phyloP scores from a whole-genome alignment of 2,797 vertebrate species.

The Gallinago nigripennis region DNA sequence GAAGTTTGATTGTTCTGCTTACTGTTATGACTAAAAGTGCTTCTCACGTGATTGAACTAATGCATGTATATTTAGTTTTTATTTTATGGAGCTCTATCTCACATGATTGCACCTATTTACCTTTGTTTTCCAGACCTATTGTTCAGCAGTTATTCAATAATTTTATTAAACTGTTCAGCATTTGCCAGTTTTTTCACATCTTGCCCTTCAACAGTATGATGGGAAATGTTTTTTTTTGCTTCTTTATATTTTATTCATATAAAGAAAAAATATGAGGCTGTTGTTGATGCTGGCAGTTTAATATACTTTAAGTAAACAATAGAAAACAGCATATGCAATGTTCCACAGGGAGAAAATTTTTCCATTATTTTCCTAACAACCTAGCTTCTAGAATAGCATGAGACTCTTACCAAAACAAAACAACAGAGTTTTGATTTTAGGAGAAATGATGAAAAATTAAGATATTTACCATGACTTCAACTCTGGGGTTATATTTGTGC shows the following conservation, averaged over 20 bases:
- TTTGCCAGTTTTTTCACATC: background rate
- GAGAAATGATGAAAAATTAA: background rate
- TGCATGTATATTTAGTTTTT: background rate
- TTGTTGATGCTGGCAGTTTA: background rate
- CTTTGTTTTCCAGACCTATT: conserved; percentile 3
- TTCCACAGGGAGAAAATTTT: background rate
- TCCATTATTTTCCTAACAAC: background rate
- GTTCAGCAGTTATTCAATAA: background rate
- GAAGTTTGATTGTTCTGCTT: conserved; percentile 18
- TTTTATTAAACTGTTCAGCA: background rate
- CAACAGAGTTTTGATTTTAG: background rate
- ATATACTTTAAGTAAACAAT: background rate
- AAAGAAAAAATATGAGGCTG: background rate
- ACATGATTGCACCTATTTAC: background rate
- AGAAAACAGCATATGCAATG: background rate
- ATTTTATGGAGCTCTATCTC: background rate
- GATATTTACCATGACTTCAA: background rate
- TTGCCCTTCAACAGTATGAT: background rate
- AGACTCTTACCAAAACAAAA: background rate
- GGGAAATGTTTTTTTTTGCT: background rate
- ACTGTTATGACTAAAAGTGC: conserved; percentile 1
- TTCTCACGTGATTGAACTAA: background rate
- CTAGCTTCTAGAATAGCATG: background rate
- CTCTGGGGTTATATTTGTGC: background rate
- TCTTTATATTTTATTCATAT: background rate